A percentile compares a stretch with the other conserved stretches of the same genome.
These are phyloP conservation scores for Leptothorax acervorum DNA, from an alignment of 2,888 invertebrate genomes.

Conservation along the genomic window DNA sequence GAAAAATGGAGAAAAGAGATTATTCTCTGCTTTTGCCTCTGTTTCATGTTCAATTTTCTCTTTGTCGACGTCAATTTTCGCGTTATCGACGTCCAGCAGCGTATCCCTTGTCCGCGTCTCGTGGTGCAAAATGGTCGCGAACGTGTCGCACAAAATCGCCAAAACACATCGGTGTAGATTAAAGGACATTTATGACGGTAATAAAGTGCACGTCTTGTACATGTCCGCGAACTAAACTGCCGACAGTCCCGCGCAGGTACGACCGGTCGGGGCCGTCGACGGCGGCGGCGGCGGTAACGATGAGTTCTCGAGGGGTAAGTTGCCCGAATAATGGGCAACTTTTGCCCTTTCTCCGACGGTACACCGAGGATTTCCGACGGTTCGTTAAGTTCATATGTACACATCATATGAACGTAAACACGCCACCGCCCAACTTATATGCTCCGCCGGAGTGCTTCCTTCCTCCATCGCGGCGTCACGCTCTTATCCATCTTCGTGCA, in stretches of 20 bases:
- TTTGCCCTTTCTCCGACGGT: slow-evolving; percentile 46
- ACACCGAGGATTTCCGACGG: slow-evolving; percentile 14
- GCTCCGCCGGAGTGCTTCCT: background rate
- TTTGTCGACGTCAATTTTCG: background rate
- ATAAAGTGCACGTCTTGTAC: slow-evolving; percentile 5
- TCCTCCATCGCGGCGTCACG: background rate
- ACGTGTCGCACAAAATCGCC: background rate
- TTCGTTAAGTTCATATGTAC: slow-evolving; percentile 49
- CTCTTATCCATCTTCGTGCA: slow-evolving; percentile 18
- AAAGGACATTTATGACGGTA: slow-evolving; percentile 29
- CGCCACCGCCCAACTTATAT: background rate
- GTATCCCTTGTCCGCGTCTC: background rate
- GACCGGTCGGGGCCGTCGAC: background rate
- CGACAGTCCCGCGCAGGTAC: slow-evolving; percentile 36
- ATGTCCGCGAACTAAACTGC: slow-evolving; percentile 22
- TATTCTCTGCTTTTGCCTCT: background rate
- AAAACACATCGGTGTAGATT: slow-evolving; percentile 24
- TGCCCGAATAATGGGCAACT: slow-evolving; percentile 44
- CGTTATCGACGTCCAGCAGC: background rate
- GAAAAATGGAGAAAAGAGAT: background rate
- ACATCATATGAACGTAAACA: slow-evolving; percentile 28
- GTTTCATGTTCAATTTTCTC: background rate
- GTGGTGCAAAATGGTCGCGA: background rate
- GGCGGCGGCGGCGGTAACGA: slow-evolving; percentile 1
- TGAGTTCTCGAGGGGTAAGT: slow-evolving; percentile 35